Base-by-base conservation (phyloP, 2,888 invertebrate genomes). In the Platerodrilus igneus region DNA sequence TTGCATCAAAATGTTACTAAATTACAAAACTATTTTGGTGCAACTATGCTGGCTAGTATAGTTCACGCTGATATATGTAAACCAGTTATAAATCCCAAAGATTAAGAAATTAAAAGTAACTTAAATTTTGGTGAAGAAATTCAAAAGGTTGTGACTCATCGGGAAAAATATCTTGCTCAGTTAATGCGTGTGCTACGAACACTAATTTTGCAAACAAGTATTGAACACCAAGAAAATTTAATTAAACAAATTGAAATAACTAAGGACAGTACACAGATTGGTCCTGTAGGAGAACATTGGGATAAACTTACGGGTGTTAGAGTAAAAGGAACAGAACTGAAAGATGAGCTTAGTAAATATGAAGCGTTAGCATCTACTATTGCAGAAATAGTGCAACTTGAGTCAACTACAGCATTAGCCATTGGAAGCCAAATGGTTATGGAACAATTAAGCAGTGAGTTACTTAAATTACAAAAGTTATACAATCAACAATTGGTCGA, bases 171-270 rank as follows among this genome's bases (percentile, higher is more conserved):
- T 11, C 37, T 67, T 15, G 34, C 58, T 3, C 53, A 62, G 34
- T 45, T 68, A 9, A 62, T 68, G 55, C 41, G 55, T 4, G 55
- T 60, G n/a, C 48, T 68, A 8, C 53, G 57, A 43, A 53, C 58
- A 7, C 53, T 59, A 16, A 56, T 67, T 3, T 41, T 55, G 3
- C 56, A 60, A 30, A 56, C 60, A 3, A 61, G 63, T 36, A 49
- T 57, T 26, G 62, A 64, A 42, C 67, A 68, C 44, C 57, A 63
- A 29, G 47, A 51, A 10, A 63, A 61, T 43, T 42, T 67, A 7
- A 43, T 47, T n/a, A 58, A 59, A 38, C 68, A 68, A 57, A 67
- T 67, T 8, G 60, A 63, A 38, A 51, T 67, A 20, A 61, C 60
- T 3, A 37, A 56, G 31, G 42, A 37, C 23, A 60, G 62, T n/a